Evolutionary conservation across 1,140 invertebrate genomes (phyloP), one percentile per base, ranked within the genome.

Genomic region (Hycleus cichorii): DNA sequence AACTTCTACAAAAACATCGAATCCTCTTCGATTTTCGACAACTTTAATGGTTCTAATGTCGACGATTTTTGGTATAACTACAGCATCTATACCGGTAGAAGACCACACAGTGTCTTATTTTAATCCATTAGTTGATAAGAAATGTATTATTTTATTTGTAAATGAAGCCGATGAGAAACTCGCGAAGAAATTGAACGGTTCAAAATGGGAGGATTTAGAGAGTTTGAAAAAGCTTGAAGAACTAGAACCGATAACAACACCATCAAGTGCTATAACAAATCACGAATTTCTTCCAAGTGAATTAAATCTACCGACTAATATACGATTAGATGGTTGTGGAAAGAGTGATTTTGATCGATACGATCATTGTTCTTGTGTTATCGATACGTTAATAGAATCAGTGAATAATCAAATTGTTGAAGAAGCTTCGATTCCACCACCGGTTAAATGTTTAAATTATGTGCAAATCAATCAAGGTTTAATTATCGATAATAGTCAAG

Each of bases 71-170:
- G 9, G 27, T 3, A 47, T 47, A 0, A 12, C 24, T 10, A 3
- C 42, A 32, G 38, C 51, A 32, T 12, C n/a, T 3, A 18, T 42
- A 18, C 49, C n/a, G 18, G 18, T 18, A 11, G 18, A 11, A 26
- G 45, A 26, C 27, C 24, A 27, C 27, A 11, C 12, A 10, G 4
- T 39, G 32, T 26, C 32, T 18, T 27, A 53, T 3, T 53, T 18
- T 52, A 4, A 18, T 52, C 4, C 25, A 45, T 11, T 44, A 44
- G 10, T 25, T 53, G 25, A 53, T 10, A 42, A 53, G 8, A 6
- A 46, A 53, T 12, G 51, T 25, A n/a, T 53, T n/a, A 53, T 53
- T n/a, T 43, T 53, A 6, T 53, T 53, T 32, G 11, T 53, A 18
- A 44, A 38, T 11, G 51, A 45, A 12, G 18, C 51, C 27, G 46